phyloP scores from a whole-genome alignment of 2,113 vertebrate species.

The Alligator mississippiensis region DNA sequence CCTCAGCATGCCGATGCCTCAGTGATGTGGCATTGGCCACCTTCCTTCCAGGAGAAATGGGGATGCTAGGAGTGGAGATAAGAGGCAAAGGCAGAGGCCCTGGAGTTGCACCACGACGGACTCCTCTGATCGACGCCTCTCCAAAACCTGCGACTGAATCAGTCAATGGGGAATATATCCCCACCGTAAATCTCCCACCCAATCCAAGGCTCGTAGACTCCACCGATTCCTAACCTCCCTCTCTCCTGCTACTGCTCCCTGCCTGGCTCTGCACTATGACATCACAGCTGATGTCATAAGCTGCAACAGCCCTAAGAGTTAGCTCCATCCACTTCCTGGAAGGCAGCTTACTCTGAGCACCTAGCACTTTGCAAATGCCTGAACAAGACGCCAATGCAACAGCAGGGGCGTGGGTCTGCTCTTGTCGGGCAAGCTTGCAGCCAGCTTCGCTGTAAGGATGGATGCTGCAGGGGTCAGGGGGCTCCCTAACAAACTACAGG shows the following conservation, averaged over 20 bases:
- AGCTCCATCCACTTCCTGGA: background rate
- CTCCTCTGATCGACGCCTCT: background rate
- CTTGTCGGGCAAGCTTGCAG: too few species aligned
- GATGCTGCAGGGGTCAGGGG: too few species aligned
- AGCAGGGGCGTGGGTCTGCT: background rate
- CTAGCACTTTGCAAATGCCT: background rate
- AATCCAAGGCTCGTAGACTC: background rate
- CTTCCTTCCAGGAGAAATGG: background rate
- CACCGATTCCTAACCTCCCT: background rate
- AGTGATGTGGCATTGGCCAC: background rate
- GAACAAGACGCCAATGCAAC: background rate
- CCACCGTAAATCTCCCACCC: too few species aligned
- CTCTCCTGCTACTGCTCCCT: background rate
- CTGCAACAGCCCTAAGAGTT: background rate
- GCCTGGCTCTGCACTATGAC: background rate
- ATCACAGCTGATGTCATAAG: background rate
- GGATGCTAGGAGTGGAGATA: background rate
- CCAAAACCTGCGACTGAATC: background rate
- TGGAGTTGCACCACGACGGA: background rate
- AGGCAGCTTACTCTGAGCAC: background rate
- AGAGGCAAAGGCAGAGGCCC: too few species aligned
- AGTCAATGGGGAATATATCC: too few species aligned
- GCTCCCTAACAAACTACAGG: too few species aligned
- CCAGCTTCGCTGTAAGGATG: too few species aligned
- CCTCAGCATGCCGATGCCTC: background rate